Conservation (phyloP, 1,140 invertebrate genomes). For the Vanessa atalanta region DNA sequence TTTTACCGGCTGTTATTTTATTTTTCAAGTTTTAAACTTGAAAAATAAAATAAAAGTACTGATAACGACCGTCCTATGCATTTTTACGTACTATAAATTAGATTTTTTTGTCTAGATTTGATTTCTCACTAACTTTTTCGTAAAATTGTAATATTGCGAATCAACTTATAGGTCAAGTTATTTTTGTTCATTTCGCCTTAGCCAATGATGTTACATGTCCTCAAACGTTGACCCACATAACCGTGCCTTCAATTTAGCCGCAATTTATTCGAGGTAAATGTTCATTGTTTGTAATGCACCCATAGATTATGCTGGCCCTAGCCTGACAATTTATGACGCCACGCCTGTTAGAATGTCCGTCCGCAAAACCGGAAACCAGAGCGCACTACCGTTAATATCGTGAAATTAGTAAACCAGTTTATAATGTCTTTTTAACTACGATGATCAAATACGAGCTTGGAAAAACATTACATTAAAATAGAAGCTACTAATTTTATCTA, state of each 20-base stretch:
- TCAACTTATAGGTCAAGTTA: constrained; percentile 15
- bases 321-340: constrained; percentile 67
- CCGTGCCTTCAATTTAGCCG: constrained; percentile 24
- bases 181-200: constrained; percentile 19
- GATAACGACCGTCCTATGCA: too few relatives aligned
- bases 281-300: constrained; percentile 40
- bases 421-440: constrained; percentile 23
- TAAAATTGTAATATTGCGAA: not conserved
- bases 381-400: constrained; percentile 67
- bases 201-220: constrained; percentile 20
- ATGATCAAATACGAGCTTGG: not conserved
- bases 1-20: constrained; percentile 33
- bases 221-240: constrained; percentile 34
- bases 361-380: constrained; percentile 65
- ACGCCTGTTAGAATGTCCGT: constrained; percentile 60
- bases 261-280: constrained; percentile 18
- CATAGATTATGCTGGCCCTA: constrained; percentile 46
- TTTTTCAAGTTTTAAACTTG: constrained; percentile 35
- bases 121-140: too few relatives aligned
- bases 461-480: not conserved
- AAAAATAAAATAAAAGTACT: too few relatives aligned
- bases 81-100: too few relatives aligned
- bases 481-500: not conserved
- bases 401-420: constrained; percentile 69
- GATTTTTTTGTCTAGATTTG: too few relatives aligned